Conservation (phyloP, 2,113 vertebrate species). For the Sander vitreus region DNA sequence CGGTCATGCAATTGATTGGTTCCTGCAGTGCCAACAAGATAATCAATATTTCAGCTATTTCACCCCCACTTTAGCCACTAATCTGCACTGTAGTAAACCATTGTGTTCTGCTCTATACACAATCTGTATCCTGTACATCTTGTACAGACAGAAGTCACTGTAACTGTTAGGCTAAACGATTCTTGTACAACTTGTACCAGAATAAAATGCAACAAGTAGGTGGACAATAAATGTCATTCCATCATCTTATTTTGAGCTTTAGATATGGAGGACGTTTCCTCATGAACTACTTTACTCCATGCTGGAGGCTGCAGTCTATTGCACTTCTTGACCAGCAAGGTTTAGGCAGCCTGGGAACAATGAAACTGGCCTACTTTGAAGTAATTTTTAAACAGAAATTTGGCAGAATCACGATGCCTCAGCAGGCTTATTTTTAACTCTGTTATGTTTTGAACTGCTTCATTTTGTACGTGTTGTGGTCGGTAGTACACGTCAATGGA, state of each 20-base stretch:
- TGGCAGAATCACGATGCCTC: background rate
- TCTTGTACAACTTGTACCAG: conserved; percentile 15
- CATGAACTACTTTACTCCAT: conserved; percentile 7
- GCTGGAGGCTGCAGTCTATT: conserved; percentile 1
- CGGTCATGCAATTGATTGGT: conserved; percentile 63
- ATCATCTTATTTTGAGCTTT: conserved; percentile 28
- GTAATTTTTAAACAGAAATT: background rate
- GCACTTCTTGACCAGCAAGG: background rate
- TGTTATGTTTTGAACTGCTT: background rate
- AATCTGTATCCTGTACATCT: conserved; percentile 33
- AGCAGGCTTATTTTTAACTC: background rate
- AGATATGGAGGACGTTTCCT: conserved; percentile 20
- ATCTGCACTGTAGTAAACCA: conserved; percentile 41
- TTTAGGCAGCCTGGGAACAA: background rate
- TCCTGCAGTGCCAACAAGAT: conserved; percentile 69
- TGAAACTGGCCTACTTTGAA: background rate
- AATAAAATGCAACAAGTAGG: conserved; percentile 44
- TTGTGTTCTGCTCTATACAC: conserved; percentile 31
- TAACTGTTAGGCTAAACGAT: conserved; percentile 1
- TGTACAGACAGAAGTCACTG: conserved; percentile 24
- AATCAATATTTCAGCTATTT: conserved; percentile 72
- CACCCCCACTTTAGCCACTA: conserved; percentile 51
- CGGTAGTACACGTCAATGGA: background rate
- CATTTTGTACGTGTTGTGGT: background rate
- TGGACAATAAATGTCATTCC: conserved; percentile 34